These are phyloP conservation scores for Pandion haliaetus DNA, from an alignment of 2,113 vertebrate genomes.

Conservation along the genomic window DNA sequence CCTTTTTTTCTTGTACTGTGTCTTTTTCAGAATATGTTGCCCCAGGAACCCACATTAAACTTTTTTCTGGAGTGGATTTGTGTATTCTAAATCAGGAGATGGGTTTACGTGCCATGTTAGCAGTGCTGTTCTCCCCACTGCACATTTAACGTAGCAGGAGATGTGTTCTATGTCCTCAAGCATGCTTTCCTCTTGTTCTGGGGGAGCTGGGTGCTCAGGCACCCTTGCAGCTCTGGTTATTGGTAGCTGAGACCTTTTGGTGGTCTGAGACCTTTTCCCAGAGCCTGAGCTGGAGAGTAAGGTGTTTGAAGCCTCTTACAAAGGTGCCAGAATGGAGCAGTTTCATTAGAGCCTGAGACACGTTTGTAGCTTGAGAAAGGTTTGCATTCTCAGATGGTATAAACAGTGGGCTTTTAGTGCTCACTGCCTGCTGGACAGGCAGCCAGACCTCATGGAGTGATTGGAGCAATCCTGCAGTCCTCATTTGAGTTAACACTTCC, in stretches of 20 bases:
- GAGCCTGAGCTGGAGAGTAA: background rate
- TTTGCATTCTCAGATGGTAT: background rate
- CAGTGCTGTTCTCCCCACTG: background rate
- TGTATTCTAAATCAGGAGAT: background rate
- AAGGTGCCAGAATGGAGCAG: background rate
- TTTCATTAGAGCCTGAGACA: background rate
- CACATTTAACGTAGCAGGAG: background rate
- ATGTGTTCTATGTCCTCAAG: background rate
- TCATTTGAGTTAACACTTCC: background rate
- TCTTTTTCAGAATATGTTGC: background rate
- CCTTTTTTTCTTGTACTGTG: background rate
- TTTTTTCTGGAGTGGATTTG: slow-evolving; percentile 10
- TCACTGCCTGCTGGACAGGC: background rate
- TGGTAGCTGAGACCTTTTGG: background rate
- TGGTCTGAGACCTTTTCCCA: background rate
- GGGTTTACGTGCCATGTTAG: fast-evolving
- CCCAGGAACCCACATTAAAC: background rate
- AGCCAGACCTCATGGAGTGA: background rate
- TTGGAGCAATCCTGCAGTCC: background rate
- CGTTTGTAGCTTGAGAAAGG: background rate
- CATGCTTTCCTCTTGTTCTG: background rate
- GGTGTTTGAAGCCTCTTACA: background rate
- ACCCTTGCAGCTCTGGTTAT: background rate
- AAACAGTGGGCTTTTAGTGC: background rate
- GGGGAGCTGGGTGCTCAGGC: background rate